A percentile compares a stretch with the other conserved stretches of the same genome.
Conservation (phyloP, 2,888 invertebrate species). For the Autographa gamma region DNA sequence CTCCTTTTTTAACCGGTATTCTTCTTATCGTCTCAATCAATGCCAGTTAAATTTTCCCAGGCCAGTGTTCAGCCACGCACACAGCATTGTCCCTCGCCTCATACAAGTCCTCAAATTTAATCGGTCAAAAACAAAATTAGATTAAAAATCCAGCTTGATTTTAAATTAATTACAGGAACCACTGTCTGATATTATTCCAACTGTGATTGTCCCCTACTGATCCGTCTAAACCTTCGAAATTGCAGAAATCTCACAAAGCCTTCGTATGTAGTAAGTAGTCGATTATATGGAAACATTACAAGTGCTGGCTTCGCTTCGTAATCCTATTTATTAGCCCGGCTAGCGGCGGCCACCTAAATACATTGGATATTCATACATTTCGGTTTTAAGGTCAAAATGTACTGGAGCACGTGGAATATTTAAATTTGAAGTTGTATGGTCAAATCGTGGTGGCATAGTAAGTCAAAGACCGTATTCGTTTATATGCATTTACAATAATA, state of each 20-base stretch:
- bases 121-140: too few species aligned
- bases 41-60: too few species aligned
- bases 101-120: too few species aligned
- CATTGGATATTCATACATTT: neutral
- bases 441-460: too few species aligned
- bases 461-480: too few species aligned
- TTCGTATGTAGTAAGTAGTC: neutral
- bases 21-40: too few species aligned
- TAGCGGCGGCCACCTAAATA: conserved; percentile 1
- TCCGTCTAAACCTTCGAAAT: neutral
- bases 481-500: too few species aligned
- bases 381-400: conserved; percentile 3
- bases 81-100: too few species aligned
- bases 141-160: too few species aligned
- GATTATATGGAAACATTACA: conserved; percentile 1
- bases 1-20: too few species aligned
- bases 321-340: conserved; percentile 3
- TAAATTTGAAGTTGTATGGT: too few species aligned
- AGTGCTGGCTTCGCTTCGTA: neutral
- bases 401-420: neutral
- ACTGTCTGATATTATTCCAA: neutral
- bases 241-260: conserved; percentile 4
- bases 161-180: neutral
- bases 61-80: too few species aligned
- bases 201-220: neutral